Conservation (phyloP, 2,113 vertebrate species). For the Lepus timidus region DNA sequence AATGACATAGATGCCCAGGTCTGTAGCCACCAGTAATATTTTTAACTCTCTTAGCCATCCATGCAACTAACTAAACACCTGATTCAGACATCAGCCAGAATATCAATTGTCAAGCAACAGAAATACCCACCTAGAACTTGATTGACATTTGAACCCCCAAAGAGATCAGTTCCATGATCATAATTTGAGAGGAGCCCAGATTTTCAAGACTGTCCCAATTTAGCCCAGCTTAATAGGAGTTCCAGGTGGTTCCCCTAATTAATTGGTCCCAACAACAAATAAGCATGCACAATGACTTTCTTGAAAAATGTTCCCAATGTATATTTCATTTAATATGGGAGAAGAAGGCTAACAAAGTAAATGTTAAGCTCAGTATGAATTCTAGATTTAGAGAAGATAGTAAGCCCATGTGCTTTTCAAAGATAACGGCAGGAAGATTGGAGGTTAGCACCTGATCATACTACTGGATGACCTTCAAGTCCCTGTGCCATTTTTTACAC, state of each 20-base stretch:
- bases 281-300: neutral
- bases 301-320: slow-evolving; percentile 14
- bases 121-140: slow-evolving; percentile 30
- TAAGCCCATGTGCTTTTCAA: neutral
- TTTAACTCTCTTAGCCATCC: slow-evolving; percentile 9
- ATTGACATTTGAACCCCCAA: neutral
- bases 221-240: slow-evolving; percentile 14
- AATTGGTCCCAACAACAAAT: slow-evolving; percentile 18
- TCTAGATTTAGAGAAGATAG: slow-evolving; percentile 6
- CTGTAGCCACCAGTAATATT: slow-evolving; percentile 9
- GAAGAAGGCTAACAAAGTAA: slow-evolving; percentile 44
- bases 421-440: neutral
- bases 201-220: slow-evolving; percentile 2
- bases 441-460: neutral
- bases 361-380: neutral
- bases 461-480: neutral
- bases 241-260: slow-evolving; percentile 16
- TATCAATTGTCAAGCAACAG: slow-evolving; percentile 14
- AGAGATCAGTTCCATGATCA: neutral
- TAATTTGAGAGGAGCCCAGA: neutral
- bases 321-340: slow-evolving; percentile 20
- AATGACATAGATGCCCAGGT: neutral
- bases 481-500: slow-evolving; percentile 20
- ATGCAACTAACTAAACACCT: neutral
- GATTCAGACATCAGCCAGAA: slow-evolving; percentile 1